Percentiles rank a stretch among this genome's conserved stretches.
These are phyloP conservation scores for Lipotes vexillifer DNA, from an alignment of 2,113 vertebrate species.

Conservation along the genomic window DNA sequence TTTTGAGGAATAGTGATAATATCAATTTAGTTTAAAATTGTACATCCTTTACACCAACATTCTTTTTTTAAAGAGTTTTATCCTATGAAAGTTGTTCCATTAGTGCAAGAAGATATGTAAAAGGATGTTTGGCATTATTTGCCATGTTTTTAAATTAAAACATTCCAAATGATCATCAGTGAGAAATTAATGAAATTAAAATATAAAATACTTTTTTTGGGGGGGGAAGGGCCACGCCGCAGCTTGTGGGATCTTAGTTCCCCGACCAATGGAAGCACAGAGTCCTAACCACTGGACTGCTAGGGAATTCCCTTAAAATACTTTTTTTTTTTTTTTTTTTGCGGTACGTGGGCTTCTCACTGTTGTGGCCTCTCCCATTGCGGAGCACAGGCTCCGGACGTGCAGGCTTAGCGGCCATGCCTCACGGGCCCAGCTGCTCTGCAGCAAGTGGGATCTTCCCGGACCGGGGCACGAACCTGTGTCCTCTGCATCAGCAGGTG, in stretches of 20 bases:
- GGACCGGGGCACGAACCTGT: too few species aligned
- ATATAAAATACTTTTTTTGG: not conserved
- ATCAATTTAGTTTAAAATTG: not conserved
- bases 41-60: not conserved
- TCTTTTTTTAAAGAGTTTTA: constrained; percentile 3
- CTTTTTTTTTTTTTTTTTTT: not conserved
- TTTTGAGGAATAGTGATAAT: not conserved
- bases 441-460: too few species aligned
- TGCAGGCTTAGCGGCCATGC: too few species aligned
- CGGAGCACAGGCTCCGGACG: too few species aligned
- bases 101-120: not conserved
- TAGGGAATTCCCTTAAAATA: not conserved
- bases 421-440: too few species aligned
- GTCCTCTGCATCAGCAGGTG: too few species aligned
- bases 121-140: not conserved
- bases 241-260: not conserved
- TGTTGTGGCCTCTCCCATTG: too few species aligned
- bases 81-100: not conserved
- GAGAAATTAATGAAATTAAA: not conserved
- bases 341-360: too few species aligned
- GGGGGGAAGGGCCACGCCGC: not conserved
- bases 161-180: not conserved
- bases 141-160: not conserved
- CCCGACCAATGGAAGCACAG: not conserved
- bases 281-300: not conserved